Percentiles rank a stretch among this genome's conserved stretches.
These are phyloP conservation scores for Vanessa atalanta DNA, from an alignment of 1,140 invertebrate species.

Conservation along the genomic window DNA sequence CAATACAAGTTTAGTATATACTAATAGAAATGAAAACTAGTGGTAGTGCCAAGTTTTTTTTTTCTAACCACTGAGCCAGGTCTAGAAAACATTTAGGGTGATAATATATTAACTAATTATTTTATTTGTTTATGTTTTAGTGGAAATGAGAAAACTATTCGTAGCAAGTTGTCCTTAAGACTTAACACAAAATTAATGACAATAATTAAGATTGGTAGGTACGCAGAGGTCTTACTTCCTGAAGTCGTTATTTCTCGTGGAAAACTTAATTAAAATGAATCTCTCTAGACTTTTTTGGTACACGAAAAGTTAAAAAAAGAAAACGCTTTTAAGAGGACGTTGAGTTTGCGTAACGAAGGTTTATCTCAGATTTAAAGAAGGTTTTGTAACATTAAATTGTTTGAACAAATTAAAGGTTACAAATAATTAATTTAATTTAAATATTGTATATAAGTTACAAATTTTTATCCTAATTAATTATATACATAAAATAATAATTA, in stretches of 20 bases:
- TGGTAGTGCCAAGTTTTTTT: too few species aligned
- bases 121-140: too few species aligned
- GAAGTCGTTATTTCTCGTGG: slow-evolving; percentile 61
- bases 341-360: slow-evolving; percentile 14
- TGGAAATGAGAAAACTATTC: neutral
- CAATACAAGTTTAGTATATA: too few species aligned
- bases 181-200: slow-evolving; percentile 66
- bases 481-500: too few species aligned
- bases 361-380: slow-evolving; percentile 23
- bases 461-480: too few species aligned
- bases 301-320: slow-evolving; percentile 29
- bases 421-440: too few species aligned
- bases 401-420: neutral
- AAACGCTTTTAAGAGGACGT: slow-evolving; percentile 26
- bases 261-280: slow-evolving; percentile 76
- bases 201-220: slow-evolving; percentile 72
- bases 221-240: slow-evolving; percentile 58
- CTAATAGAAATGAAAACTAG: too few species aligned
- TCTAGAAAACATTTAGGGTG: too few species aligned
- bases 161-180: slow-evolving; percentile 23
- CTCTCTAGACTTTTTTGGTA: slow-evolving; percentile 50
- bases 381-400: neutral
- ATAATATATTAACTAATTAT: too few species aligned
- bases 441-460: too few species aligned
- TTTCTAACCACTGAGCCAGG: too few species aligned